Evolutionary conservation across 2,113 vertebrate species (phyloP).

Genomic region (Crotalus horridus): DNA sequence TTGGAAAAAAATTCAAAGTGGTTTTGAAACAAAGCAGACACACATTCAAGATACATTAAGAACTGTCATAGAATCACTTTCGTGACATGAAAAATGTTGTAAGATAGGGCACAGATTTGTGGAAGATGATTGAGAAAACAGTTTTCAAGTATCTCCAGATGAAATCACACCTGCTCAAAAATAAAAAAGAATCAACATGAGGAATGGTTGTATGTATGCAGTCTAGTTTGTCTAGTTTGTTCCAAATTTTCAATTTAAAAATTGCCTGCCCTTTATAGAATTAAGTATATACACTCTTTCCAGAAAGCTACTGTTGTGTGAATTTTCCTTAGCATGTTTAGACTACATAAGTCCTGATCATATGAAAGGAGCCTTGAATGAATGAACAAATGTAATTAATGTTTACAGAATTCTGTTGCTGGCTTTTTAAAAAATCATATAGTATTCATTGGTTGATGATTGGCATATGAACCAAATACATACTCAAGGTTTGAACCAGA

Average conservation of each 20-base stretch:
- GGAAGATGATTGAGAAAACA: constrained; percentile 9
- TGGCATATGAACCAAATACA: background rate
- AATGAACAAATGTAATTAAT: background rate
- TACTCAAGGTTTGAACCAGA: background rate
- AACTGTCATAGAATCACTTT: constrained; percentile 1
- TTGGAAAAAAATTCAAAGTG: background rate
- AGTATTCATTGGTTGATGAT: background rate
- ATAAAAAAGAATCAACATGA: background rate
- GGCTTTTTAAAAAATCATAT: background rate
- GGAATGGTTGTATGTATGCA: background rate
- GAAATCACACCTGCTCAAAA: constrained; percentile 2
- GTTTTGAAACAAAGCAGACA: background rate
- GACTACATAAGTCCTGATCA: background rate
- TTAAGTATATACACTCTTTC: background rate
- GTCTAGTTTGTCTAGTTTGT: background rate
- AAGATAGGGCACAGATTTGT: background rate
- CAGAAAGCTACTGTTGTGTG: background rate
- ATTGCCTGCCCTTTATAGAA: background rate
- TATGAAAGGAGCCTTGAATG: background rate
- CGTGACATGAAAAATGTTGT: background rate
- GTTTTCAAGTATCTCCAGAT: constrained; percentile 1
- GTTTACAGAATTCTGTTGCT: background rate
- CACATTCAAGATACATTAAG: background rate
- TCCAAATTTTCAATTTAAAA: background rate
- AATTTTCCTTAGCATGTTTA: background rate